A percentile compares a stretch with the other conserved stretches of the same genome.
Evolutionary conservation across 2,797 vertebrate species (phyloP).

Genomic region (Girardinus metallicus): DNA sequence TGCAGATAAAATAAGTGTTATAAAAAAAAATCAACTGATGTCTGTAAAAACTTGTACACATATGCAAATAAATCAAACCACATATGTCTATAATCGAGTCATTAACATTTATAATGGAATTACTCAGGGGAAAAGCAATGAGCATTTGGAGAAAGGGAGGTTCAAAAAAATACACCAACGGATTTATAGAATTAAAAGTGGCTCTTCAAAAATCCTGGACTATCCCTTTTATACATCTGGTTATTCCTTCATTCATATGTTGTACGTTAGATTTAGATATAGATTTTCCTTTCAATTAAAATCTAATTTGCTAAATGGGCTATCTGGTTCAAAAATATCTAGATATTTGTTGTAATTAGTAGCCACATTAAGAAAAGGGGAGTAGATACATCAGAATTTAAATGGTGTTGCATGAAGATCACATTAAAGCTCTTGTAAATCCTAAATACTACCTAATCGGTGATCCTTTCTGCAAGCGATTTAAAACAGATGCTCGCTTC

Average conservation of each 20-base stretch:
- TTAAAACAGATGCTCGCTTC: slow-evolving; percentile 58
- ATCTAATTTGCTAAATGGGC: background rate
- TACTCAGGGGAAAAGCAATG: too few relatives aligned
- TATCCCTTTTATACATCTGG: background rate
- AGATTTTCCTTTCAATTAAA: background rate
- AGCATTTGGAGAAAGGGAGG: too few relatives aligned
- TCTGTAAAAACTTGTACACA: too few relatives aligned
- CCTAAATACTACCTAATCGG: slow-evolving; percentile 38
- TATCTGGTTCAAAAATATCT: background rate
- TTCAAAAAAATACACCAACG: too few relatives aligned
- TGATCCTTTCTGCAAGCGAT: slow-evolving; percentile 41
- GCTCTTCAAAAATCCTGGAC: background rate
- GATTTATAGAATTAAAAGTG: background rate
- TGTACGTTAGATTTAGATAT: background rate
- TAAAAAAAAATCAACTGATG: background rate
- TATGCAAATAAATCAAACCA: too few relatives aligned
- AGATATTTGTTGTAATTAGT: background rate
- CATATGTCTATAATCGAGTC: too few relatives aligned
- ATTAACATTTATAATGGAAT: too few relatives aligned
- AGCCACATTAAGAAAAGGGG: background rate
- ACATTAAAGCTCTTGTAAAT: slow-evolving; percentile 55
- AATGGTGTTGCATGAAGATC: slow-evolving; percentile 37
- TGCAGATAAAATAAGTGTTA: too few relatives aligned
- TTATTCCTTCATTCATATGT: background rate
- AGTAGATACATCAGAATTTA: slow-evolving; percentile 10